These are phyloP conservation scores for Glyphotaelius pellucidus DNA, from an alignment of 2,888 invertebrate species.

Conservation along the genomic window DNA sequence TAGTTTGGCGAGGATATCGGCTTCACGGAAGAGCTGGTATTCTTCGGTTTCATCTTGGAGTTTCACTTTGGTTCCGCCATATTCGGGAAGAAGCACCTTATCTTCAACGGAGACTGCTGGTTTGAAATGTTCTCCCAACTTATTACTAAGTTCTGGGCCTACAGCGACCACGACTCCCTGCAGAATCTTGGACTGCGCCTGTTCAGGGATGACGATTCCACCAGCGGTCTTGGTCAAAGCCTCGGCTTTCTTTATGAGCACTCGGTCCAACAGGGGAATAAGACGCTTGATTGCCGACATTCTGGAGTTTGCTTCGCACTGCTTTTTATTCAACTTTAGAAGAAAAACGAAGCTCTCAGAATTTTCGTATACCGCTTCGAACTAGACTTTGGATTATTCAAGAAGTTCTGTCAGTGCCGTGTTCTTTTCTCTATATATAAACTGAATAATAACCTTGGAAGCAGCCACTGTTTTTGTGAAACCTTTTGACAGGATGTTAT, in stretches of 20 bases:
- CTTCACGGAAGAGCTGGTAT: conserved; percentile 95
- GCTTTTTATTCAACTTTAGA: conserved; percentile 21
- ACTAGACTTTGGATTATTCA: conserved; percentile 49
- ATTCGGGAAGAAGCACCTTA: conserved; percentile 96
- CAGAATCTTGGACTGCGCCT: conserved; percentile 94
- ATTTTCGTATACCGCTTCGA: neutral
- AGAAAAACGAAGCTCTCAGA: conserved; percentile 39
- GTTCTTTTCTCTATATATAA: no score
- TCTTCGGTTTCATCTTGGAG: conserved; percentile 94
- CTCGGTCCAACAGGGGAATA: conserved; percentile 95
- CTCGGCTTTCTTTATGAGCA: conserved; percentile 95
- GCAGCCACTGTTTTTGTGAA: no score
- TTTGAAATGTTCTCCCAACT: conserved; percentile 90
- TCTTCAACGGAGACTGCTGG: conserved; percentile 93
- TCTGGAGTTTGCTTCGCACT: conserved; percentile 45
- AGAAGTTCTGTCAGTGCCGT: conserved; percentile 53
- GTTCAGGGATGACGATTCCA: conserved; percentile 98
- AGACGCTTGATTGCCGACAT: conserved; percentile 80
- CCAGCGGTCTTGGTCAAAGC: conserved; percentile 95
- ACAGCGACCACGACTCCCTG: conserved; percentile 96
- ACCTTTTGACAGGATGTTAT: no score
- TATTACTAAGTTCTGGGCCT: conserved; percentile 92
- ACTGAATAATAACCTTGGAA: no score
- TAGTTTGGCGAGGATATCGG: conserved; percentile 96
- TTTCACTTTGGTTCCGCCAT: conserved; percentile 97